These are phyloP conservation scores for Nephotettix cincticeps DNA, from an alignment of 1,140 invertebrate genomes.

Conservation along the genomic window DNA sequence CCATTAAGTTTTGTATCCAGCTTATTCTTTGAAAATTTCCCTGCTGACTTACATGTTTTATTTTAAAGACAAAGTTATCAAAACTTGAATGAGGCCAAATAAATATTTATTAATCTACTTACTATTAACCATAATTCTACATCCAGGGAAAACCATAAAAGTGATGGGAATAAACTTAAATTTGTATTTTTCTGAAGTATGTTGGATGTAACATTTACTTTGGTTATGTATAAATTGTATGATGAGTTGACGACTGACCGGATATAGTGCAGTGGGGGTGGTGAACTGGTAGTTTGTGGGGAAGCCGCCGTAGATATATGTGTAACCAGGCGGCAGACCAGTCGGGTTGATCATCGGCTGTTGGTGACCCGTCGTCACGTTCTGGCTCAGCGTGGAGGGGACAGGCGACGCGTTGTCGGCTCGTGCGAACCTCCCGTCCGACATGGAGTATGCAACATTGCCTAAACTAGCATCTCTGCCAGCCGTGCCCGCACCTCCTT, in stretches of 20 bases:
- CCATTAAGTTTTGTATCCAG: no score
- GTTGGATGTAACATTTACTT: no score
- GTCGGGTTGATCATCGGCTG: constrained; percentile 60
- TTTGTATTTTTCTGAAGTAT: no score
- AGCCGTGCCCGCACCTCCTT: constrained; percentile 59
- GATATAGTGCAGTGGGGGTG: constrained; percentile 64
- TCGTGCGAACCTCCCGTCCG: constrained; percentile 71
- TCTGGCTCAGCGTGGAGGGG: constrained; percentile 69
- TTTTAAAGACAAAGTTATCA: no score
- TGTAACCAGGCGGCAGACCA: constrained; percentile 56
- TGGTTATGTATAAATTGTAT: no score
- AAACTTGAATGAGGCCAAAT: no score
- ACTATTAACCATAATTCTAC: no score
- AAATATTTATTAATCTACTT: no score
- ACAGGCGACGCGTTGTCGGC: constrained; percentile 81
- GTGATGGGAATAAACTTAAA: neutral
- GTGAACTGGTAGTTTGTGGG: constrained; percentile 67
- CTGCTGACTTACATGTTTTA: no score
- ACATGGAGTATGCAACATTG: constrained; percentile 73
- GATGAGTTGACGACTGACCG: constrained; percentile 56
- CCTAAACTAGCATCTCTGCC: constrained; percentile 55
- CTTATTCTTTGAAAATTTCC: no score
- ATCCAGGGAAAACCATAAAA: no score
- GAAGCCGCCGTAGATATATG: constrained; percentile 66
- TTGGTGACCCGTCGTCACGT: constrained; percentile 58